Evolutionary conservation across 1,140 invertebrate genomes (phyloP).

Genomic region (Cherax destructor): DNA sequence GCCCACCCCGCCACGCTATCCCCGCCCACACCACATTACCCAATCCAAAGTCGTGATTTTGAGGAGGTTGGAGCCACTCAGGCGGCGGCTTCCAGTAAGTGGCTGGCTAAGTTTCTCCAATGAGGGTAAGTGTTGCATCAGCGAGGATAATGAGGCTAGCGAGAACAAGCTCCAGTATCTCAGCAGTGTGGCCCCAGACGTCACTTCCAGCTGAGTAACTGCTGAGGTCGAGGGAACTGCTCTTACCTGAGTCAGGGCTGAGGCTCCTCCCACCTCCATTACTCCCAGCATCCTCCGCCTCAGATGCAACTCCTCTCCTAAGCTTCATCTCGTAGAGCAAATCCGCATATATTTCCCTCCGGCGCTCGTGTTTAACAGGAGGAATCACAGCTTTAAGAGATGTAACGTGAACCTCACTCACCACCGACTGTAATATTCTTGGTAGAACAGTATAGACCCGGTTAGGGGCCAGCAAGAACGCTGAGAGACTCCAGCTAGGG

Average conservation of each 20-base stretch:
- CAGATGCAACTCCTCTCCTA: neutral
- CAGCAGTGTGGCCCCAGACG: conserved; percentile 36
- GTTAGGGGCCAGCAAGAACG: neutral
- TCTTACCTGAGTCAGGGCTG: neutral
- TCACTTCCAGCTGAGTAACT: conserved; percentile 35
- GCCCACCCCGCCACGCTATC: neutral
- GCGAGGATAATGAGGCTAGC: conserved; percentile 55
- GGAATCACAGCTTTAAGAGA: neutral
- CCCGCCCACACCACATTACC: conserved; percentile 52
- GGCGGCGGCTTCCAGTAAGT: conserved; percentile 40
- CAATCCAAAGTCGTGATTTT: conserved; percentile 64
- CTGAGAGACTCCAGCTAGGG: neutral
- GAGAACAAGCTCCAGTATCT: conserved; percentile 32
- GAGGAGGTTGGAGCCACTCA: conserved; percentile 56
- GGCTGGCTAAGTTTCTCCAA: conserved; percentile 60
- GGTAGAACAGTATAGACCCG: neutral
- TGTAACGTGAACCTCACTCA: neutral
- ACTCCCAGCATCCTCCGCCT: too few species aligned
- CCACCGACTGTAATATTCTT: neutral
- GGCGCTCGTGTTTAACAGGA: neutral
- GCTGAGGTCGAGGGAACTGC: conserved; percentile 7
- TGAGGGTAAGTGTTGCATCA: conserved; percentile 69
- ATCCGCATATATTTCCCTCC: neutral
- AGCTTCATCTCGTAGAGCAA: neutral
- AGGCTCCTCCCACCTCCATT: neutral